These are phyloP conservation scores for Helicolenus hilgendorfi DNA, from an alignment of 2,797 vertebrate species.

Conservation along the genomic window DNA sequence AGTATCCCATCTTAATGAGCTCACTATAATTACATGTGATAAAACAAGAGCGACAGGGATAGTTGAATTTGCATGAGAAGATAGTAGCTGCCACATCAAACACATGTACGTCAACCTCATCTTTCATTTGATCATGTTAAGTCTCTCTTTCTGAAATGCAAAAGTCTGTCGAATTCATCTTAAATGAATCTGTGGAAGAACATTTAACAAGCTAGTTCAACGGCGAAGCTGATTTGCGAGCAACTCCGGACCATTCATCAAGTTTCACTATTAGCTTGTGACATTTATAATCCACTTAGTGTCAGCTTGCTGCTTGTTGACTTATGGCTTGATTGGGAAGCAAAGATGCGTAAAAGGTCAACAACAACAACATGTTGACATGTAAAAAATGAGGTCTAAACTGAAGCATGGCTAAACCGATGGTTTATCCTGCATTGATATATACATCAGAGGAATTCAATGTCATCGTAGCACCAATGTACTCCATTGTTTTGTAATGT, in stretches of 20 bases:
- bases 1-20: neutral
- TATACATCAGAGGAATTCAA: neutral
- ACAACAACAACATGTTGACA: conserved; percentile 4
- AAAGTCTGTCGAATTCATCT: neutral
- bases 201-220: neutral
- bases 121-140: neutral
- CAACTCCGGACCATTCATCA: neutral
- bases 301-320: conserved; percentile 12
- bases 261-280: neutral
- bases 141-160: neutral
- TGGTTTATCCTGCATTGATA: neutral
- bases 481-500: neutral
- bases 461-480: fast-evolving
- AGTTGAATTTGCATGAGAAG: neutral
- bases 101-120: neutral
- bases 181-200: neutral
- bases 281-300: conserved; percentile 20
- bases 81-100: neutral
- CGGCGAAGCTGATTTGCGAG: neutral
- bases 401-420: neutral
- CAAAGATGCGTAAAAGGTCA: conserved; percentile 34
- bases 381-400: neutral
- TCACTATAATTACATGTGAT: neutral
- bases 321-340: conserved; percentile 7
- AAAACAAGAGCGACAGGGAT: neutral